These are phyloP conservation scores for Holacanthella duospinosa DNA, from an alignment of 2,888 invertebrate species.

Conservation along the genomic window DNA sequence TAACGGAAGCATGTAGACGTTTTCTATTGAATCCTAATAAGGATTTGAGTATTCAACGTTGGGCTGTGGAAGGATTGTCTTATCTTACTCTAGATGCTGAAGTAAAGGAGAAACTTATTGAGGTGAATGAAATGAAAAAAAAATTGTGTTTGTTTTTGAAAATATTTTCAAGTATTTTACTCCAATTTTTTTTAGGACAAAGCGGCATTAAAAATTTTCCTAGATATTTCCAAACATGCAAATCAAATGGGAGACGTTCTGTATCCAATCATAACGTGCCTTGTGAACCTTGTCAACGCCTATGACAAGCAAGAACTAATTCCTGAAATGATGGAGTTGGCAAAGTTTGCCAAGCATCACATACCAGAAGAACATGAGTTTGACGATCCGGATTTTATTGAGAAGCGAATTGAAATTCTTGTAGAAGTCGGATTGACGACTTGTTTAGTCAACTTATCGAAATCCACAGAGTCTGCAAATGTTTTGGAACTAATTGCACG, in stretches of 20 bases:
- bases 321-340: constrained; percentile 93
- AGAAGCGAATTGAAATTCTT: constrained; percentile 57
- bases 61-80: constrained; percentile 94
- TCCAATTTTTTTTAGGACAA: too few relatives aligned
- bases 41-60: constrained; percentile 78
- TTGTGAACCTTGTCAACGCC: constrained; percentile 93
- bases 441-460: constrained; percentile 77
- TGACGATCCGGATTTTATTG: constrained; percentile 77
- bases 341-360: constrained; percentile 98
- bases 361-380: constrained; percentile 92
- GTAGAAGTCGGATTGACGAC: constrained; percentile 77
- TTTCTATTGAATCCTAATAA: constrained; percentile 79
- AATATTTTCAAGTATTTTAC: too few relatives aligned
- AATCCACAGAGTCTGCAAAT: constrained; percentile 79
- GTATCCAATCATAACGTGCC: constrained; percentile 46
- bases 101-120: constrained; percentile 90
- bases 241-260: constrained; percentile 46
- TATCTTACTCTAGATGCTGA: constrained; percentile 96
- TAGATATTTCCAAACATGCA: constrained; percentile 34
- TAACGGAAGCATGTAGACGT: constrained; percentile 86
- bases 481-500: constrained; percentile 73
- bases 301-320: constrained; percentile 93
- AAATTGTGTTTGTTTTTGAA: too few relatives aligned
- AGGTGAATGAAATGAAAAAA: too few relatives aligned
- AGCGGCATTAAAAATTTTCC: constrained; percentile 24